Percentiles rank a stretch among this genome's conserved stretches.
These are phyloP conservation scores for Myripristis jacobus DNA, from an alignment of 2,797 vertebrate genomes.

Conservation along the genomic window DNA sequence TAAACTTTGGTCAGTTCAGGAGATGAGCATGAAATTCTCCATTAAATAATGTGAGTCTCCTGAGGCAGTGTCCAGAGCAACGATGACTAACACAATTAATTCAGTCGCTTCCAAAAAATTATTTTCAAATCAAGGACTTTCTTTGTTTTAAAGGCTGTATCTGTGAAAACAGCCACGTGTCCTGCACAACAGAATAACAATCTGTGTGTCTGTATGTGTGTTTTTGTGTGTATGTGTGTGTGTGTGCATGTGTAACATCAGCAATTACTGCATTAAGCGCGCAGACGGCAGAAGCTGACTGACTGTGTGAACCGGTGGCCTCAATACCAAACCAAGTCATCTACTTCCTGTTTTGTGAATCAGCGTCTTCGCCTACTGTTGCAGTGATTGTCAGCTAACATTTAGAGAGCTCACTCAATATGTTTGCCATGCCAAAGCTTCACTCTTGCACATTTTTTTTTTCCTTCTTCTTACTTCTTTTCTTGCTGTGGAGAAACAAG, in stretches of 20 bases:
- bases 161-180: constrained; percentile 39
- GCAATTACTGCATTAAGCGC: constrained; percentile 20
- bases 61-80: constrained; percentile 48
- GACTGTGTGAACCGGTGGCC: constrained; percentile 15
- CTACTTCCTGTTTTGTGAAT: constrained; percentile 59
- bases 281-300: constrained; percentile 26
- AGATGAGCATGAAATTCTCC: constrained; percentile 67
- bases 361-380: constrained; percentile 9
- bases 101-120: constrained; percentile 36
- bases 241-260: constrained; percentile 13
- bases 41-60: constrained; percentile 72
- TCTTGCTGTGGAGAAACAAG: constrained; percentile 66
- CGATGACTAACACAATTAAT: constrained; percentile 58
- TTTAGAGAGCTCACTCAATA: constrained; percentile 59
- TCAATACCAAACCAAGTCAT: constrained; percentile 60
- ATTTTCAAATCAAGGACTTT: constrained; percentile 36
- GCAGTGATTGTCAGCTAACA: constrained; percentile 79
- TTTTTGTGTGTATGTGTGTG: constrained; percentile 19
- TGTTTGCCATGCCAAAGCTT: constrained; percentile 54
- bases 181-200: constrained; percentile 1
- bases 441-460: constrained; percentile 36
- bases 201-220: constrained; percentile 18
- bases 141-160: constrained; percentile 39
- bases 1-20: constrained; percentile 71
- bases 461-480: constrained; percentile 34